Conservation (phyloP, 2,888 invertebrate species). For the Diplolepis rosae region DNA sequence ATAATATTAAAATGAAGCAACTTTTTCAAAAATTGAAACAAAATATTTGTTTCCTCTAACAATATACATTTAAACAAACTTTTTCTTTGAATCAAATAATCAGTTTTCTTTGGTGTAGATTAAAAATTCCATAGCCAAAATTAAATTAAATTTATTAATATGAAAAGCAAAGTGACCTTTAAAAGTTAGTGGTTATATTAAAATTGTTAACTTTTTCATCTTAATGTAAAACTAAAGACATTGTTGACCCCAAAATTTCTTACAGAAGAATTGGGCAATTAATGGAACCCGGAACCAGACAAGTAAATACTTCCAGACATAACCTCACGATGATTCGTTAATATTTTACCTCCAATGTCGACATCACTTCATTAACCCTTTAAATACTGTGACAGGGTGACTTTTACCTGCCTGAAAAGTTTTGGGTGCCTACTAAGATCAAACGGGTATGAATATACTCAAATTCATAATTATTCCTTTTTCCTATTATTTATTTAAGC, state of each 20-base stretch:
- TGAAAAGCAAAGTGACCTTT: no score
- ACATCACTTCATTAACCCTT: neutral
- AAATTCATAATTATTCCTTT: conserved; percentile 8
- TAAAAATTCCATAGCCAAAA: no score
- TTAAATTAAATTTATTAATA: no score
- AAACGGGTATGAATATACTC: neutral
- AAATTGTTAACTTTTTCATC: no score
- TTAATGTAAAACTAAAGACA: neutral
- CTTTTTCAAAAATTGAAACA: no score
- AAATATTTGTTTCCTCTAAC: no score
- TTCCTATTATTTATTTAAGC: neutral
- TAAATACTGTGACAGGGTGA: neutral
- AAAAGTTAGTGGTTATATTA: no score
- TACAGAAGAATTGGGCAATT: neutral
- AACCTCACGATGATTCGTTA: neutral
- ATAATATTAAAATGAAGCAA: no score
- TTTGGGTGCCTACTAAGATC: neutral
- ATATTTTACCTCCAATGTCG: neutral
- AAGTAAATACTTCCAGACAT: neutral
- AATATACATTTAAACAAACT: no score
- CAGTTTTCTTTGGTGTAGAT: no score
- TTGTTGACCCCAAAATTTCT: neutral
- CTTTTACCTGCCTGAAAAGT: neutral
- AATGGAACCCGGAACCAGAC: neutral
- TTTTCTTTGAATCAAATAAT: no score